Evolutionary conservation across 2,888 invertebrate genomes (phyloP), one percentile per base, ranked within the genome.

Genomic region (Lithosia quadra): DNA sequence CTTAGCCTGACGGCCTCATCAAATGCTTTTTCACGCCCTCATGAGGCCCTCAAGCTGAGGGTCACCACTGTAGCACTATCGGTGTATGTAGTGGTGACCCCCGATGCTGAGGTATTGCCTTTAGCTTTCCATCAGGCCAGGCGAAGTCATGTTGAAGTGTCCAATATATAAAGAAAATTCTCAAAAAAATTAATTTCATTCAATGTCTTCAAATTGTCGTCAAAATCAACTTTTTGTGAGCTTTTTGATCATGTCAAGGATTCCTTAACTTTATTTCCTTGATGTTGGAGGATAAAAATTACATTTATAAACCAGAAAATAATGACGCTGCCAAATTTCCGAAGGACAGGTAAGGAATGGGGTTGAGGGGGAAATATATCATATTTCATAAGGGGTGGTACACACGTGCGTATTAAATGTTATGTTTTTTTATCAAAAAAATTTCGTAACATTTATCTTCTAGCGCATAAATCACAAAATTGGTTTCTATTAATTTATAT

Each of bases 271-370:
- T 43, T 43, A 43, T 21, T 53, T 22, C n/a, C 18, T 11, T 53
- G 53, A 21, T 2, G 53, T 2, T 21, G 1, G 0, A 21, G 22
- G 22, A 21, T 18, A 24, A 28, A 22, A 28, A 56, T 22, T 22
- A 56, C 24, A 56, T 56, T 22, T 24, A 56, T 56, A 18, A 34
- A 34, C 59, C 59, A 11, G 11, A 33, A 59, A 59, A 60, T 24
- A 15, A 61, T 39, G 22, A 39, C 18, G 24, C 22, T 22, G 60
- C 36, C 21, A 61, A 39, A 43, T 61, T 61, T 43, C 24, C 22
- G 5, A 60, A 60, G 36, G 36, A 36, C 13, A 39, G 43, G 61
- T 62, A 18, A 49, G 28, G 10, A 24, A 62, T n/a, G 15, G 49
- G 28, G n/a, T 4, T n/a, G 18, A 33, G 24, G 22, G 43, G 28